These are phyloP conservation scores for Chaenodraco wilsoni DNA, from an alignment of 2,797 vertebrate genomes.

Conservation along the genomic window DNA sequence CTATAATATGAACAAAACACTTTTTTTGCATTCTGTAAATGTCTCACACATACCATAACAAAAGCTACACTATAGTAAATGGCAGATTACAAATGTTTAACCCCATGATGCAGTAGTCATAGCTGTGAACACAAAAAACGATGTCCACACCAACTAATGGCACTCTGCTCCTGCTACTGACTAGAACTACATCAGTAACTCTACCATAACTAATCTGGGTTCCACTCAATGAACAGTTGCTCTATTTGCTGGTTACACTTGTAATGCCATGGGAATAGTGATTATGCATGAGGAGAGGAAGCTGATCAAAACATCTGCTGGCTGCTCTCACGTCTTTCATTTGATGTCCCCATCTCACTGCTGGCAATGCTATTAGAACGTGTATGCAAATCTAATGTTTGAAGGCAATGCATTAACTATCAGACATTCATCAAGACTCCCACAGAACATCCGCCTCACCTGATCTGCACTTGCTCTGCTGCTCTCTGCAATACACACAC, in stretches of 20 bases:
- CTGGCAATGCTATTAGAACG: neutral
- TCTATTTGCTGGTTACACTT: neutral
- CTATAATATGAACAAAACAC: neutral
- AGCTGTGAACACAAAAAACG: neutral
- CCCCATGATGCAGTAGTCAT: neutral
- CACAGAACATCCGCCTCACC: neutral
- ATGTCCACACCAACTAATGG: neutral
- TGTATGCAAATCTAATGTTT: constrained; percentile 6
- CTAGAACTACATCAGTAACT: neutral
- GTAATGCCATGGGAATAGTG: constrained; percentile 1
- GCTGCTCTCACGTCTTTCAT: neutral
- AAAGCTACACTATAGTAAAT: neutral
- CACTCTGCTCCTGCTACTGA: neutral
- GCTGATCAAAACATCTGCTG: constrained; percentile 13
- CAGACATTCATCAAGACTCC: neutral
- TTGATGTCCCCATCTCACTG: neutral
- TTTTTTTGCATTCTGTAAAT: neutral
- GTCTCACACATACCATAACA: neutral
- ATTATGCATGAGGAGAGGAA: neutral
- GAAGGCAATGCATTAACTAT: constrained; percentile 4
- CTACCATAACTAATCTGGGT: neutral
- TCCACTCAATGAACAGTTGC: neutral
- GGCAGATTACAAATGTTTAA: neutral
- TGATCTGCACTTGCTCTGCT: neutral
- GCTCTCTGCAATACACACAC: neutral